phyloP scores from a whole-genome alignment of 2,797 vertebrate genomes.

The Chanos chanos region DNA sequence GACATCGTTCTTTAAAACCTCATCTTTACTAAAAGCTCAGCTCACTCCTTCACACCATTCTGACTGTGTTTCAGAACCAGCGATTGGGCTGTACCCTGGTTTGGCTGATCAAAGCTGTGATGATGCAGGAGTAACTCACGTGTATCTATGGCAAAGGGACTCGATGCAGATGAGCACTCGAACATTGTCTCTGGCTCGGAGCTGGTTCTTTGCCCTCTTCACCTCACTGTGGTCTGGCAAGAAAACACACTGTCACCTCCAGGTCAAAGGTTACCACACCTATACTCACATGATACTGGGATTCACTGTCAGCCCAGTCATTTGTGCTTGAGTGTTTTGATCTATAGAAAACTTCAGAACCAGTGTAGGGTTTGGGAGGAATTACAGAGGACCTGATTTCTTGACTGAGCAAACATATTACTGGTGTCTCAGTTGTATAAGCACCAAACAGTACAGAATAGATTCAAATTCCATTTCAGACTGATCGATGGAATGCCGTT shows the following conservation, averaged over 20 bases:
- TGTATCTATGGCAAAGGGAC: constrained; percentile 89
- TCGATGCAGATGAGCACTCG: constrained; percentile 92
- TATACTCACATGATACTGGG: background rate
- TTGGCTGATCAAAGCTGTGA: too few relatives aligned
- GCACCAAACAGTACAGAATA: constrained; percentile 19
- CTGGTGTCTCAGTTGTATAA: constrained; percentile 20
- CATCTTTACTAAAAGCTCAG: too few relatives aligned
- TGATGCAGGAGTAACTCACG: too few relatives aligned
- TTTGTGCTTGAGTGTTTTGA: too few relatives aligned
- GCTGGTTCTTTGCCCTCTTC: constrained; percentile 79
- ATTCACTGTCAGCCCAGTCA: too few relatives aligned
- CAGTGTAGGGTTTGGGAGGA: too few relatives aligned
- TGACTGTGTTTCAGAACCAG: too few relatives aligned
- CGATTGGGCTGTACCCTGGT: too few relatives aligned
- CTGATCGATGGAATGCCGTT: background rate
- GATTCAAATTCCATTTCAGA: constrained; percentile 1
- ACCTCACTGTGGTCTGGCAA: constrained; percentile 85
- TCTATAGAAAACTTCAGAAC: too few relatives aligned
- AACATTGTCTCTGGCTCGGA: constrained; percentile 80
- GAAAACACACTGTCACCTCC: constrained; percentile 21
- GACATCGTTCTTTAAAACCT: too few relatives aligned
- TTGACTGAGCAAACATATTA: background rate
- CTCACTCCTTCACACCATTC: too few relatives aligned
- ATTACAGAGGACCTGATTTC: too few relatives aligned
- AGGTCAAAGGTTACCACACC: constrained; percentile 6